A percentile compares a stretch with the other conserved stretches of the same genome.
Conservation (phyloP, 2,797 vertebrate genomes). For the Antennarius maculatus region DNA sequence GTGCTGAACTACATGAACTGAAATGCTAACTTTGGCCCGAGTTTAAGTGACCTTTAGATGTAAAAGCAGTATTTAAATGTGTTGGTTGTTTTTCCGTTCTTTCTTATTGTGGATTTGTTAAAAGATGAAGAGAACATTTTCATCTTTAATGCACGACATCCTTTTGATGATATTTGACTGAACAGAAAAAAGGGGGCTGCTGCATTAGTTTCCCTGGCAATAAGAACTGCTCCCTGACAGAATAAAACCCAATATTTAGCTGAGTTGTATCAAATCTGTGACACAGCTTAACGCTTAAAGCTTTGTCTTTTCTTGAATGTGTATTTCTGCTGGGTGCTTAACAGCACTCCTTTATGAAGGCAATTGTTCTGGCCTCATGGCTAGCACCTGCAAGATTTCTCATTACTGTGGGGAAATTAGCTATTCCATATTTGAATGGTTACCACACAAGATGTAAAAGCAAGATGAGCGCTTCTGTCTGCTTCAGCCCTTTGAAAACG, state of each 20-base stretch:
- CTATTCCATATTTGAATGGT: neutral
- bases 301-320: slow-evolving; percentile 56
- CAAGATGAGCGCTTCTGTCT: slow-evolving; percentile 13
- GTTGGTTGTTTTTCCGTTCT: neutral
- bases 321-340: slow-evolving; percentile 44
- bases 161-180: slow-evolving; percentile 59
- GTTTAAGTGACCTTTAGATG: neutral
- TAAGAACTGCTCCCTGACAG: slow-evolving; percentile 50
- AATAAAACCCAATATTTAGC: slow-evolving; percentile 59
- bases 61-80: neutral
- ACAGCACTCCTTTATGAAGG: slow-evolving; percentile 6
- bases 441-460: slow-evolving; percentile 6
- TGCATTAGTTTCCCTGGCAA: slow-evolving; percentile 70
- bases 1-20: neutral
- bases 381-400: slow-evolving; percentile 45
- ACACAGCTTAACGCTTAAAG: slow-evolving; percentile 63
- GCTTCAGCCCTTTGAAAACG: slow-evolving; percentile 5
- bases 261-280: slow-evolving; percentile 48
- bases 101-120: slow-evolving; percentile 29
- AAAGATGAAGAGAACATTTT: slow-evolving; percentile 57
- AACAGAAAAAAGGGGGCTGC: slow-evolving; percentile 39
- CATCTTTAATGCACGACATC: slow-evolving; percentile 42
- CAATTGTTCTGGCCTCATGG: slow-evolving; percentile 7
- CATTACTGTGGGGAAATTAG: slow-evolving; percentile 16
- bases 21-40: neutral